Evolutionary conservation across 1,140 invertebrate species (phyloP).

Genomic region (Ptiloglossa arizonensis): DNA sequence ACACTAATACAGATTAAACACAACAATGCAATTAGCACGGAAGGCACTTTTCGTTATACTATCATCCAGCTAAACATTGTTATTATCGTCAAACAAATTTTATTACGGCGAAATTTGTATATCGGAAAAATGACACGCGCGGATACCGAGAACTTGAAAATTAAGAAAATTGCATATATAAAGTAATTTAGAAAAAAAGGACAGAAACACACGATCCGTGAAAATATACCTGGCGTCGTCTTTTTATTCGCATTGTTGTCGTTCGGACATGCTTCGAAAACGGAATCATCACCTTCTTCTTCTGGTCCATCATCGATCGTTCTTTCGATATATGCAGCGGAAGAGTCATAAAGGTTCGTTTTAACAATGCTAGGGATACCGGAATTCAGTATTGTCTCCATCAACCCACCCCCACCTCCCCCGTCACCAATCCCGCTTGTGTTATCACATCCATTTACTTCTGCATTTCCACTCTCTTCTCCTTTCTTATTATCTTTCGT

Average conservation of each 20-base stretch:
- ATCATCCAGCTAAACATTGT: not conserved
- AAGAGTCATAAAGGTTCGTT: conserved; percentile 62
- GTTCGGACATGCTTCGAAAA: conserved; percentile 72
- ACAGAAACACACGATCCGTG: not conserved
- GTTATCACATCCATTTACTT: not conserved
- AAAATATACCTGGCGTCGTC: conserved; percentile 60
- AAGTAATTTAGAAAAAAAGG: not conserved
- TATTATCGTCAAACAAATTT: not conserved
- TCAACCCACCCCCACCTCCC: not conserved
- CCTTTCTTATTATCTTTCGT: not conserved
- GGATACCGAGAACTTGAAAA: not conserved
- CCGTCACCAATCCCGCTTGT: not conserved
- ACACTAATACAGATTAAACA: not conserved
- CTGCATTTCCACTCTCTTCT: not conserved
- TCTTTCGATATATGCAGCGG: conserved; percentile 73
- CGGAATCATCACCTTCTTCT: conserved; percentile 78
- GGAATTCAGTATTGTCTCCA: conserved; percentile 32
- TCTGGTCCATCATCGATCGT: conserved; percentile 74
- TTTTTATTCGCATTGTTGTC: conserved; percentile 55
- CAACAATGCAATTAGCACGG: no score
- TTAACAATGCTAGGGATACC: conserved; percentile 25
- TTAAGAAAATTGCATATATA: not conserved
- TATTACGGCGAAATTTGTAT: not conserved
- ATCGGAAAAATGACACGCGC: not conserved
- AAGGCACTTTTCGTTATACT: not conserved